Base-by-base conservation (phyloP, 2,888 invertebrate genomes). In the Tholera decimalis region DNA sequence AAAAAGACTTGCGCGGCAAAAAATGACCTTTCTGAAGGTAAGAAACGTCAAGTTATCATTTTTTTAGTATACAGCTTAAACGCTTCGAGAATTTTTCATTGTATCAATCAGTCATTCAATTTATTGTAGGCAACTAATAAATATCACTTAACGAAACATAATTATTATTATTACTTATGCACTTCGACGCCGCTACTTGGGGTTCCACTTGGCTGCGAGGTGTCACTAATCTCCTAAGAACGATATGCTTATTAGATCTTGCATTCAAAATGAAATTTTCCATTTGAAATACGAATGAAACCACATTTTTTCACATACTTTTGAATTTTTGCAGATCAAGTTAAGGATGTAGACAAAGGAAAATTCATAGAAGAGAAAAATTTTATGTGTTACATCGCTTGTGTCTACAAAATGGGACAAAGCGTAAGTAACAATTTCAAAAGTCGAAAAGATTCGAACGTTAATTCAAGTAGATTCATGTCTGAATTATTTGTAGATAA, bases 1-100 rank as follows among this genome's bases (percentile, higher is more conserved):
- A 90, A 87, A 67, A 90, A 89, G 30, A 74, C 83, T n/a, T 90
- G 91, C 64, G 85, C 88, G 81, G 82, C 83, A 3, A 91, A 91
- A 77, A 83, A 85, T 58, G 77, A 85, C 43, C 88, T 90, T 0
- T 87, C 86, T 13, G 90, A 89, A 82, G 90, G 89, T 90, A 66
- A 55, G 26, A 7, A 0, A 20, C 7, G 18, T 39, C 9, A 22
- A 22, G 11, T 20, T 39, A 3, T 39, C n/a, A n/a, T n/a, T n/a
- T n/a, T n/a, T n/a, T n/a, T n/a, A n/a, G n/a, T n/a, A n/a, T n/a
- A n/a, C n/a, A 4, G 33, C 33, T 33, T 33, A 13, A 13, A 33
- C 1, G 33, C 11, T 13, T 15, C 3, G 4, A 5, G 15, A 5
- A 13, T 5, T 4, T 35, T 15, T 35, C 35, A 35, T 35, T 15